These are phyloP conservation scores for Metaphire vulgaris DNA, from an alignment of 1,140 invertebrate species.

Conservation along the genomic window DNA sequence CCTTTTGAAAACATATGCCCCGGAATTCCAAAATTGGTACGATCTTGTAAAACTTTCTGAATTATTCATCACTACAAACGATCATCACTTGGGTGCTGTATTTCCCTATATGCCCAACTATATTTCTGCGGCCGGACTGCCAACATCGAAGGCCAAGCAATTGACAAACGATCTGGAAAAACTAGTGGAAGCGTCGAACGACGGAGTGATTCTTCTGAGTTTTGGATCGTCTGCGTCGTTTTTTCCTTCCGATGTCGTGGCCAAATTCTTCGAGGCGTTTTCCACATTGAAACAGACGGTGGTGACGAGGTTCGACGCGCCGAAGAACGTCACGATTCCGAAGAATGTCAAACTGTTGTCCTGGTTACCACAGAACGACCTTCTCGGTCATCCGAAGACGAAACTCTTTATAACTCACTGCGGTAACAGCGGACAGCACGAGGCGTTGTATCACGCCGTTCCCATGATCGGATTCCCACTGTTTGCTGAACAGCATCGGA, in stretches of 20 bases:
- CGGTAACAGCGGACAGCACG: slow-evolving; percentile 36
- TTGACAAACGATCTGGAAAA: slow-evolving; percentile 10
- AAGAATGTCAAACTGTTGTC: slow-evolving; percentile 61
- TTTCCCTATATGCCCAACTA: slow-evolving; percentile 17
- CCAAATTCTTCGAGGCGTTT: slow-evolving; percentile 51
- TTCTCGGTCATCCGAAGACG: slow-evolving; percentile 34
- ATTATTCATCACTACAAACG: not conserved
- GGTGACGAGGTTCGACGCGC: slow-evolving; percentile 55
- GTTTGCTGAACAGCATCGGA: slow-evolving; percentile 42
- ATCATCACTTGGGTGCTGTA: slow-evolving; percentile 8
- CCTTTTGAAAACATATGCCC: not conserved
- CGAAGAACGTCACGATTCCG: slow-evolving; percentile 28
- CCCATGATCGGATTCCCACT: slow-evolving; percentile 39
- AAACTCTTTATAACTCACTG: slow-evolving; percentile 38
- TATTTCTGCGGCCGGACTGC: slow-evolving; percentile 11
- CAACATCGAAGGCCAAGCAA: not conserved
- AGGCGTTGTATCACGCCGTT: slow-evolving; percentile 34
- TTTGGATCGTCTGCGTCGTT: slow-evolving; percentile 17
- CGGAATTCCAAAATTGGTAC: not conserved
- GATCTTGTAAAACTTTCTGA: slow-evolving; percentile 6
- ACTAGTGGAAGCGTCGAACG: not conserved
- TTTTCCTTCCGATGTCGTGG: slow-evolving; percentile 23
- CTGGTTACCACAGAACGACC: slow-evolving; percentile 63
- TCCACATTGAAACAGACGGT: slow-evolving; percentile 53
- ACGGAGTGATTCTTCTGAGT: slow-evolving; percentile 20